Evolutionary conservation across 2,888 invertebrate genomes (phyloP).

Genomic region (Cantharis flavilabris): DNA sequence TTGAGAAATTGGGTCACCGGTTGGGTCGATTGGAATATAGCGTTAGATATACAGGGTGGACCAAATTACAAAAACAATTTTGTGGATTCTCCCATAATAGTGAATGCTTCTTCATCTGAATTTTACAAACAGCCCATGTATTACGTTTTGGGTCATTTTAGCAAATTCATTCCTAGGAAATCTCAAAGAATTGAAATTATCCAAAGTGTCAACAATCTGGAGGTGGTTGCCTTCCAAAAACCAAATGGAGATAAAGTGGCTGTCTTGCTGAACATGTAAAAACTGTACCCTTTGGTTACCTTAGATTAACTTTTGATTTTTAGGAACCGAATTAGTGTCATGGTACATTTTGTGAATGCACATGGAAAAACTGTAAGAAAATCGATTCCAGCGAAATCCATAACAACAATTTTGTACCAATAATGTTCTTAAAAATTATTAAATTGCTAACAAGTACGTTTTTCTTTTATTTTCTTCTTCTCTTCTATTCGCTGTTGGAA

Average conservation of each 20-base stretch:
- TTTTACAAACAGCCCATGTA: constrained; percentile 90
- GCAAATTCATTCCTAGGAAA: constrained; percentile 66
- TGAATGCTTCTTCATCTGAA: constrained; percentile 64
- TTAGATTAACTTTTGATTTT: background rate
- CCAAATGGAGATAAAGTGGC: constrained; percentile 58
- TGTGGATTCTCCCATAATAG: constrained; percentile 80
- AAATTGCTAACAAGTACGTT: background rate
- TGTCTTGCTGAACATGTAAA: constrained; percentile 63
- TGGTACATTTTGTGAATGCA: background rate
- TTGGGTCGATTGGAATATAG: constrained; percentile 92
- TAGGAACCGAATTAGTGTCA: background rate
- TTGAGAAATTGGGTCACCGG: constrained; percentile 75
- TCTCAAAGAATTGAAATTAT: constrained; percentile 56
- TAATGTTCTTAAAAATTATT: background rate
- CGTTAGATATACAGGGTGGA: constrained; percentile 73
- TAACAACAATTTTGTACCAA: background rate
- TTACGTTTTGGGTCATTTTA: constrained; percentile 82
- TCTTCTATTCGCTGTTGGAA: no score
- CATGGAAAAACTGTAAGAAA: background rate
- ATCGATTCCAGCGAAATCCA: background rate
- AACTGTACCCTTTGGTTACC: constrained; percentile 11
- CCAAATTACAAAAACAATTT: constrained; percentile 79
- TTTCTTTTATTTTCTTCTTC: no score
- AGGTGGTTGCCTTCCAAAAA: constrained; percentile 58
- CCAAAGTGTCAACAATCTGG: constrained; percentile 41